Evolutionary conservation across 2,113 vertebrate genomes (phyloP), one percentile per base, ranked within the genome.

Genomic region (Hippocampus zosterae): DNA sequence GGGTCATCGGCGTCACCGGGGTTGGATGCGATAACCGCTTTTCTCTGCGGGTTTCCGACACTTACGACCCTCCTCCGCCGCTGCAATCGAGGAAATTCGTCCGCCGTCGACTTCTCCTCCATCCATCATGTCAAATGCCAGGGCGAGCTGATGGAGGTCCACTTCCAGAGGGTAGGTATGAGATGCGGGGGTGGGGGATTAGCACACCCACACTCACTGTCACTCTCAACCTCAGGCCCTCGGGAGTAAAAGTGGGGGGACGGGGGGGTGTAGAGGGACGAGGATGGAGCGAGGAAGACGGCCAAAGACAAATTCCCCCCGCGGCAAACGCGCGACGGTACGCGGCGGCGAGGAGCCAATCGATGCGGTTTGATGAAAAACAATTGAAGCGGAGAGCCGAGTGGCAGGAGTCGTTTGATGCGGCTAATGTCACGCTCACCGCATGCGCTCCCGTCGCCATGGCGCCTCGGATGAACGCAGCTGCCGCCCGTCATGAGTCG

Each of bases 21-120:
- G 85, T 85, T 88, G 85, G 80, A 74, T 66, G 42, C 69, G 78
- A 80, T 84, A 78, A 83, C 79, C 80, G 79, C 73, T 85, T 87
- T 77, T 72, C 76, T 80, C 70, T 29, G 16, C 11, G 53, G 68
- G 71, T 60, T 76, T 71, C 65, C 42, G 57, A 8, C 65, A 33
- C 69, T 64, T n/a, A 33, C 18, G 12, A 42, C 33, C 63, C 65
- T 67, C 50, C 52, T 68, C 78, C 72, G 75, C 81, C 15, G 33
- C 52, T 66, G 25, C 74, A 75, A 80, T 73, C 11, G 18, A 80
- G 69, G 53, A 83, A 77, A 84, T 83, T 74, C 77, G 25, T 72
- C 76, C 55, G 72, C 50, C 62, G 68, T 70, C 85, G 79, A 82
- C 77, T 81, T 71, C 65, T 71, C 75, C 13, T 64, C 79, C 67